Evolutionary conservation across 2,888 invertebrate genomes (phyloP).

Genomic region (Apamea sordens): DNA sequence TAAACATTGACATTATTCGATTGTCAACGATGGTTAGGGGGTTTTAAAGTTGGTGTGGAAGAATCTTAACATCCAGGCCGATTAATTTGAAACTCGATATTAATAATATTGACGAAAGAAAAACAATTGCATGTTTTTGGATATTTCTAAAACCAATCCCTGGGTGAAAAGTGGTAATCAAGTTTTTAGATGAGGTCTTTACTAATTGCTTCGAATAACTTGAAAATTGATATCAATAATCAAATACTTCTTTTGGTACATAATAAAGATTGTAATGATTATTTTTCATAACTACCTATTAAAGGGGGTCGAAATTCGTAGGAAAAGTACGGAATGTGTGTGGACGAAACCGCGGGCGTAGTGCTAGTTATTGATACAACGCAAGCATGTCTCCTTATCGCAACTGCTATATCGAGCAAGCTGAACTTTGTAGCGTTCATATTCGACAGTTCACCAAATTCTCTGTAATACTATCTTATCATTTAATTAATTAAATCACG

Average conservation of each 20-base stretch:
- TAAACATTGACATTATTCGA: not conserved
- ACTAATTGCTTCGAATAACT: not conserved
- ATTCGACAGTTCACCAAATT: constrained; percentile 24
- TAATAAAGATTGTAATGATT: not conserved
- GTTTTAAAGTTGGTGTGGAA: too few relatives aligned
- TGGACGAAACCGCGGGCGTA: not conserved
- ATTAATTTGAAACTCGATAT: not conserved
- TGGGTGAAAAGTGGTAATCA: not conserved
- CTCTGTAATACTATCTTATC: constrained; percentile 43
- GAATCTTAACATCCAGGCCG: not conserved
- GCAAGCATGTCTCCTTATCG: constrained; percentile 21
- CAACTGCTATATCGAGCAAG: not conserved
- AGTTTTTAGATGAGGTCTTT: not conserved
- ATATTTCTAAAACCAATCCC: not conserved
- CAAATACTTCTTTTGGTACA: not conserved
- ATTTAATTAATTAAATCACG: constrained; percentile 40
- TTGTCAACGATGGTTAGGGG: too few relatives aligned
- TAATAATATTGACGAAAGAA: not conserved
- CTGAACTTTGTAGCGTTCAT: constrained; percentile 25
- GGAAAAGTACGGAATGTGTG: not conserved
- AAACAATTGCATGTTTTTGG: not conserved
- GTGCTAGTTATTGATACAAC: not conserved
- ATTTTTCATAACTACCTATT: not conserved
- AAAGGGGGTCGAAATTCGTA: not conserved
- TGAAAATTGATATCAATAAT: not conserved